Evolutionary conservation across 1,140 invertebrate species (phyloP).

Genomic region (Popillia japonica): DNA sequence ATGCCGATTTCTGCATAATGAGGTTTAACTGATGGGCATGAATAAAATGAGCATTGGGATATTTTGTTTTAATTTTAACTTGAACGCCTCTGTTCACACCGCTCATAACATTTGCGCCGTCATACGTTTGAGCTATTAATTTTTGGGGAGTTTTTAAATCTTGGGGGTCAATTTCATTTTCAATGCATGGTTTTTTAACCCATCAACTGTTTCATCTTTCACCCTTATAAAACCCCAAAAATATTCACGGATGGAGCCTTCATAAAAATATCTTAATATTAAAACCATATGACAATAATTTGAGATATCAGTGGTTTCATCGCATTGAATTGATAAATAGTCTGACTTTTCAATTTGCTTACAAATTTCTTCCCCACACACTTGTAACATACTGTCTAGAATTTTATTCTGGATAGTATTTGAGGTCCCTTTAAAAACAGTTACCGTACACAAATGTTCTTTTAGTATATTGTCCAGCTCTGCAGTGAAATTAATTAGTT

Average conservation of each 20-base stretch:
- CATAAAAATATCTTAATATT: constrained; percentile 51
- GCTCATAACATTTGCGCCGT: background rate
- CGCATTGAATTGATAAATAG: constrained; percentile 52
- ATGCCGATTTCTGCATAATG: background rate
- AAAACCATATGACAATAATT: constrained; percentile 51
- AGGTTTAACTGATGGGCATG: background rate
- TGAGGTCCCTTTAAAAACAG: constrained; percentile 52
- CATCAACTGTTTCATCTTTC: background rate
- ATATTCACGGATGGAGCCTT: constrained; percentile 47
- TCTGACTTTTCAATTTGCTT: constrained; percentile 50
- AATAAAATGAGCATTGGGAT: background rate
- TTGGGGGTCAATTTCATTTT: background rate
- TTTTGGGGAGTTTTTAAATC: background rate
- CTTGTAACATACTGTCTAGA: constrained; percentile 51
- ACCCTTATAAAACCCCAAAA: constrained; percentile 50
- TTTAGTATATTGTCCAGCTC: constrained; percentile 50
- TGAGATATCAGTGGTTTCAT: constrained; percentile 56
- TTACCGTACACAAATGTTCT: constrained; percentile 48
- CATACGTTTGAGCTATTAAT: background rate
- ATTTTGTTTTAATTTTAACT: background rate
- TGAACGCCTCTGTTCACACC: background rate
- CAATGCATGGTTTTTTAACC: background rate
- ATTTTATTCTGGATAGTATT: constrained; percentile 49
- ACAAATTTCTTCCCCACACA: constrained; percentile 50
- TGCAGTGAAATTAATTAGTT: background rate